Percentiles rank a stretch among this genome's conserved stretches.
Conservation (phyloP, 64 coral and sea anemone species). For the Montipora foliosa region DNA sequence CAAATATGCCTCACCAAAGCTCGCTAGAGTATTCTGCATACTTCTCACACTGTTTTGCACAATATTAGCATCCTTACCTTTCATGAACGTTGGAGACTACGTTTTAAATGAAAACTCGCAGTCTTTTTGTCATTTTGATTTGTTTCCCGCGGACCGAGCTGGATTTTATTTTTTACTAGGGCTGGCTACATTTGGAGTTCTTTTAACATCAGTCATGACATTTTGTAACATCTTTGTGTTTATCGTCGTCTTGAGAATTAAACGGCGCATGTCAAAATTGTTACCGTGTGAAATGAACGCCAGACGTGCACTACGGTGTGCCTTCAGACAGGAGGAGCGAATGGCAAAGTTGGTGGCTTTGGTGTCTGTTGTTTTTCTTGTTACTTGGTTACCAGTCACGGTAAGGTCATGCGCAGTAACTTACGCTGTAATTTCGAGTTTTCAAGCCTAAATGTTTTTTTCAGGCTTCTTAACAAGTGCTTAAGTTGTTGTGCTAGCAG, state of each 20-base stretch:
- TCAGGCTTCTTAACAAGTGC: background rate
- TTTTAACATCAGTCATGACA: slow-evolving; percentile 7
- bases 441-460: too few species aligned
- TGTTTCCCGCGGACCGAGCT: background rate
- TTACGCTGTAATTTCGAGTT: background rate
- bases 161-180: background rate
- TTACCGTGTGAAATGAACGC: background rate
- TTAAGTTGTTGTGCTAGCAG: too few species aligned
- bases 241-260: slow-evolving; percentile 24
- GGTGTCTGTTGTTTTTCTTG: slow-evolving; percentile 55
- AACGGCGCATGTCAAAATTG: slow-evolving; percentile 18
- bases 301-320: background rate
- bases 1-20: slow-evolving; percentile 28
- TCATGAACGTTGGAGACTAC: slow-evolving; percentile 31
- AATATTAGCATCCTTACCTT: slow-evolving; percentile 42
- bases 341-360: slow-evolving; percentile 75
- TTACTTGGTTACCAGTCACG: slow-evolving; percentile 76
- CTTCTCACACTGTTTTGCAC: slow-evolving; percentile 17
- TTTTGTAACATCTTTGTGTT: slow-evolving; percentile 57
- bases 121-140: slow-evolving; percentile 59
- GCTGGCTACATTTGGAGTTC: slow-evolving; percentile 6
- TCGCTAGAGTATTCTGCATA: slow-evolving; percentile 31
- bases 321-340: slow-evolving; percentile 43
- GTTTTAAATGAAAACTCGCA: slow-evolving; percentile 18
- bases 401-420: slow-evolving; percentile 23